phyloP scores from a whole-genome alignment of 2,888 invertebrate species.

The Eupithecia exiguata region DNA sequence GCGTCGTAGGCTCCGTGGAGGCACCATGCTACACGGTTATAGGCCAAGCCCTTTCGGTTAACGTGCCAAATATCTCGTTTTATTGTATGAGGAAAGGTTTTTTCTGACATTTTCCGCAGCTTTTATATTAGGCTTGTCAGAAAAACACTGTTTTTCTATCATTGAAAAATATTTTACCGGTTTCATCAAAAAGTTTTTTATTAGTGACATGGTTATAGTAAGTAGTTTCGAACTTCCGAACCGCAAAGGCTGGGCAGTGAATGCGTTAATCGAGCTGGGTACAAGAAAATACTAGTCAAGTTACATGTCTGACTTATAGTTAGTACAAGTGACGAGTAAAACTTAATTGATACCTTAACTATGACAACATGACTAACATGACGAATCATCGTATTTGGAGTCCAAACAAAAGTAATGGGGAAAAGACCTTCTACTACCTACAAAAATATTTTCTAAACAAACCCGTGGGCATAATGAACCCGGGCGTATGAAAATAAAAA shows the following conservation, averaged over 20 bases:
- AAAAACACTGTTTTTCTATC: background rate
- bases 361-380: too few relatives aligned
- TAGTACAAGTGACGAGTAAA: too few relatives aligned
- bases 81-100: background rate
- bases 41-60: slow-evolving; percentile 9
- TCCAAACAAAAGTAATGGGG: background rate
- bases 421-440: background rate
- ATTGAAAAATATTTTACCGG: background rate
- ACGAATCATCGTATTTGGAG: background rate
- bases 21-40: background rate
- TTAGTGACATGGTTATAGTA: too few relatives aligned
- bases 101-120: background rate
- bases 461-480: slow-evolving; percentile 20
- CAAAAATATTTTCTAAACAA: slow-evolving; percentile 5
- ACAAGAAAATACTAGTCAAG: too few relatives aligned
- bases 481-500: slow-evolving; percentile 31
- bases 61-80: background rate
- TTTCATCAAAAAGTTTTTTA: background rate
- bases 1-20: slow-evolving; percentile 2
- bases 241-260: too few relatives aligned
- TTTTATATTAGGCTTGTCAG: background rate
- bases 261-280: too few relatives aligned
- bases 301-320: too few relatives aligned
- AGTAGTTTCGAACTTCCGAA: too few relatives aligned
- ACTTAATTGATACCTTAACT: too few relatives aligned